phyloP scores from a whole-genome alignment of 2,888 invertebrate genomes.

The Drosophila dives region DNA sequence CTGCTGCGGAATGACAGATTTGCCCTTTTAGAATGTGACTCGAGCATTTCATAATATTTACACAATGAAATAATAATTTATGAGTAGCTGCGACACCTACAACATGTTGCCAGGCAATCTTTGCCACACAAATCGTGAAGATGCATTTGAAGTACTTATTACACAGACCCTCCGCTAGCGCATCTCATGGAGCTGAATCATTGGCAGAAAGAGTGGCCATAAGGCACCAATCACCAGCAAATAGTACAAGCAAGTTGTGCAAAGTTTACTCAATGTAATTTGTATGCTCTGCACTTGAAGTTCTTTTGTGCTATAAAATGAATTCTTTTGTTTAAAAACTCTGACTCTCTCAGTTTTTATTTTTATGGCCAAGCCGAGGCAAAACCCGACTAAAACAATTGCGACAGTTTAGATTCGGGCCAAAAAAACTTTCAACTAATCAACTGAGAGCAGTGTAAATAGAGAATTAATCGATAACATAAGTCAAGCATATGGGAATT shows the following conservation, averaged over 20 bases:
- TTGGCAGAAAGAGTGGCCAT: background rate
- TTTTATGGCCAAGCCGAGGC: conserved; percentile 9
- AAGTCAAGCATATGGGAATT: conserved; percentile 11
- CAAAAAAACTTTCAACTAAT: conserved; percentile 64
- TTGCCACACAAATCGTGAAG: background rate
- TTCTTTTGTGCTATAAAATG: conserved; percentile 71
- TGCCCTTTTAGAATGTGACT: conserved; percentile 20
- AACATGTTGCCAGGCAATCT: conserved; percentile 6
- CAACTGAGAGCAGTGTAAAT: conserved; percentile 54
- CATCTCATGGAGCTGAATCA: background rate
- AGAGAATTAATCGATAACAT: conserved; percentile 8
- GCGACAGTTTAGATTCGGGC: conserved; percentile 57
- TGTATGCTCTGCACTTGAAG: conserved; percentile 75
- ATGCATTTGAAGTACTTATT: conserved; percentile 1
- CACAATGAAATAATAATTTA: conserved; percentile 35
- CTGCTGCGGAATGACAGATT: conserved; percentile 24
- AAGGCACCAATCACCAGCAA: conserved; percentile 22
- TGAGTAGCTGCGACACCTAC: conserved; percentile 30
- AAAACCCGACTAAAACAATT: conserved; percentile 50
- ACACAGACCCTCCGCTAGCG: background rate
- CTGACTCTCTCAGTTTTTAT: background rate
- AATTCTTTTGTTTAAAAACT: conserved; percentile 66
- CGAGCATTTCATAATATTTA: conserved; percentile 33
- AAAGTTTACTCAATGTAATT: conserved; percentile 75
- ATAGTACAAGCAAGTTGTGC: conserved; percentile 46